Evolutionary conservation across 1,140 invertebrate genomes (phyloP).

Genomic region (Venustaconcha ellipsiformis): DNA sequence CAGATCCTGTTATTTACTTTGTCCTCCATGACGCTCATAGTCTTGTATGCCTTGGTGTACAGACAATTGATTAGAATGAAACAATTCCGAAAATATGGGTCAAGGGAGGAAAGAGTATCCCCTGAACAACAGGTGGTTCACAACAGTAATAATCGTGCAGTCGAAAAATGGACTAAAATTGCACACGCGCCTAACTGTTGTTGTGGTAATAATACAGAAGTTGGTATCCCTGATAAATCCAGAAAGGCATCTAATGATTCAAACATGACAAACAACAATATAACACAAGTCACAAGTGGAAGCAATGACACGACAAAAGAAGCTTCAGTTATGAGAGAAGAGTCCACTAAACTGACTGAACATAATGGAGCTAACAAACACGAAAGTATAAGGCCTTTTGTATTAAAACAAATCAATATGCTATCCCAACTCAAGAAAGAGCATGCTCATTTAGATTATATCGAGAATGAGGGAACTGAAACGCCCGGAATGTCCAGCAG

Average conservation of each 20-base stretch:
- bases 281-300: too few relatives aligned
- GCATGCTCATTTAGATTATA: neutral
- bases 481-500: slow-evolving; percentile 1
- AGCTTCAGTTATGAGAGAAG: too few relatives aligned
- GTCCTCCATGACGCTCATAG: slow-evolving; percentile 3
- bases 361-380: too few relatives aligned
- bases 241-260: neutral
- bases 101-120: neutral
- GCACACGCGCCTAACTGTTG: neutral
- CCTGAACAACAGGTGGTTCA: neutral
- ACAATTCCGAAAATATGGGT: slow-evolving; percentile 25
- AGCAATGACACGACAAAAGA: too few relatives aligned
- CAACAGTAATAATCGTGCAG: neutral
- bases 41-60: slow-evolving; percentile 20
- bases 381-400: neutral
- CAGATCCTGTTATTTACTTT: slow-evolving; percentile 17
- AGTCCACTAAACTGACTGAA: too few relatives aligned
- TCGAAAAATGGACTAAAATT: neutral
- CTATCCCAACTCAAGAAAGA: neutral
- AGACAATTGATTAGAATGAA: slow-evolving; percentile 21
- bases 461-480: slow-evolving; percentile 7
- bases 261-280: slow-evolving; percentile 8
- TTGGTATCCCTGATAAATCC: neutral
- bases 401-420: slow-evolving; percentile 9
- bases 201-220: neutral